These are phyloP conservation scores for Toxostoma redivivum DNA, from an alignment of 2,113 vertebrate species.

Conservation along the genomic window DNA sequence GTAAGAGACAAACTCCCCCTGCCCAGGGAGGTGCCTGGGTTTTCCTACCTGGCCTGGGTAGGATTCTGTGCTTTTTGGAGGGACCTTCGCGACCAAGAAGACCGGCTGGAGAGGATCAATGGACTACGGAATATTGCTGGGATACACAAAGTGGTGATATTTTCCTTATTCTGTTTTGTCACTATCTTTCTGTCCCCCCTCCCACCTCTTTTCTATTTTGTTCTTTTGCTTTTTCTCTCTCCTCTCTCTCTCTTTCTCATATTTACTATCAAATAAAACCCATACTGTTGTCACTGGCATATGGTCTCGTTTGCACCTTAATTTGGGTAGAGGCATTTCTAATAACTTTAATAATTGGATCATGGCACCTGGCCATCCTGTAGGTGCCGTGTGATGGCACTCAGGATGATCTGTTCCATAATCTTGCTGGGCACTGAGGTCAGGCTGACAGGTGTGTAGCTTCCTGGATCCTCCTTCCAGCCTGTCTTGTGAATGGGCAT, in stretches of 20 bases:
- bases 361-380: background rate
- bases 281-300: rapidly evolving
- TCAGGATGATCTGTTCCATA: background rate
- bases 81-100: no score
- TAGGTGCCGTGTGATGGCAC: background rate
- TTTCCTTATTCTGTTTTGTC: background rate
- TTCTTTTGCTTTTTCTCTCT: background rate
- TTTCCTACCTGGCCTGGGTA: no score
- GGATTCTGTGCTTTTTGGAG: no score
- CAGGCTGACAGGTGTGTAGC: background rate
- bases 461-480: background rate
- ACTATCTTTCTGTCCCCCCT: background rate
- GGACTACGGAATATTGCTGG: background rate
- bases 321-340: background rate
- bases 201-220: background rate
- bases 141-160: background rate
- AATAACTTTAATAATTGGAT: background rate
- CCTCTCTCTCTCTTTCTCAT: background rate
- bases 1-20: no score
- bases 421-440: background rate
- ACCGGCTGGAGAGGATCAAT: no score
- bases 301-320: background rate
- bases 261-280: background rate
- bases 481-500: background rate
- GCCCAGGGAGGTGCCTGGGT: no score